Base-by-base conservation (phyloP, 2,113 vertebrate species). In the Thunnus maccoyii region DNA sequence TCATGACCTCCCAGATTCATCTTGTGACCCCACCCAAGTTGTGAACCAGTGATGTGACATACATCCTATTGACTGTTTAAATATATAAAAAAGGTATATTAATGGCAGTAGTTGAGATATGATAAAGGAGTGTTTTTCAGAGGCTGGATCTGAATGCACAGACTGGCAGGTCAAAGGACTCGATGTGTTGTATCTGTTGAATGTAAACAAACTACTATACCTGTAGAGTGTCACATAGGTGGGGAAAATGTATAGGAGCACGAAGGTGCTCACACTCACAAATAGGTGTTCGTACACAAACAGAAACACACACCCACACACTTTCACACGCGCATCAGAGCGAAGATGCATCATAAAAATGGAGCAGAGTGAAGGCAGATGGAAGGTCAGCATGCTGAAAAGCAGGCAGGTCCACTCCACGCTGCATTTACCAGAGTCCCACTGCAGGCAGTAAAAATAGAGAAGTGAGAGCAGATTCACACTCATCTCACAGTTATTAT, bases 351-450 rank as follows among this genome's bases (percentile, higher is more conserved):
- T 83, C 78, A 74, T 79, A 68, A 72, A 84, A 76, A 54, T 48
- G 69, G 62, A 82, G 68, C 50, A 22, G 60, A 83, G 69, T 22
- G 78, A 69, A 70, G 76, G 80, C 41, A 82, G 68, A 88, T 84
- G 64, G 84, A 89, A 91, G 85, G 88, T 91, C 85, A 88, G 83
- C 16, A n/a, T 60, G 51, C 62, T 76, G 84, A 84, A 88, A 84
- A 72, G 60, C 78, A 67, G 62, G 51, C 74, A 60, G 70, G 48
- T 58, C 58, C 57, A 17, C 56, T 83, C 57, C 20, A 57, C 16
- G 14, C 71, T 55, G 82, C 78, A 51, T 78, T 85, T 71, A 83
- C 65, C 20, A 7, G 9, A 52, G 73, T 77, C 73, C 81, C 68
- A 20, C 6, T 30, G 74, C 76, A 78, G 64, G 7, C 72, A 44